A percentile compares a stretch with the other conserved stretches of the same genome.
Evolutionary conservation across 92 coral and sea anemone genomes (phyloP).

Genomic region (Montipora capitata): DNA sequence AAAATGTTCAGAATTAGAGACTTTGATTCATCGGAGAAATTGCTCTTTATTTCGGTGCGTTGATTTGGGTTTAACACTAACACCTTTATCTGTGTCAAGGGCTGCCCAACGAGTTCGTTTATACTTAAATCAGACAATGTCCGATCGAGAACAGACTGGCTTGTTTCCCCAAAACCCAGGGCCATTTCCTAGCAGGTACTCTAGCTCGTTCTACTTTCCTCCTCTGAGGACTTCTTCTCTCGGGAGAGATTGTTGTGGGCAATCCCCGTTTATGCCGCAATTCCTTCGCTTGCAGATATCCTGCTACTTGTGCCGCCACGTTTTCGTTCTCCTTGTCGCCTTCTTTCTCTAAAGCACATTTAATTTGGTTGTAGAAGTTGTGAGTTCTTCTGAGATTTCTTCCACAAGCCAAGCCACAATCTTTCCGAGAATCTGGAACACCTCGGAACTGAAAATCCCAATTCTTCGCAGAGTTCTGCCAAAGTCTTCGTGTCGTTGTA

Average conservation of each 20-base stretch:
- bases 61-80: conserved; percentile 51
- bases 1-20: neutral
- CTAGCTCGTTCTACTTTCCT: conserved; percentile 13
- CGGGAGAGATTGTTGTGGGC: conserved; percentile 37
- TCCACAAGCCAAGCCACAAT: conserved; percentile 41
- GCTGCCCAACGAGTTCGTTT: no score
- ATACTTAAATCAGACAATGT: neutral
- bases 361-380: neutral
- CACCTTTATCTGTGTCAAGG: neutral
- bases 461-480: conserved; percentile 50
- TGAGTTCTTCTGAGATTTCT: conserved; percentile 42
- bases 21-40: conserved; percentile 48
- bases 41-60: conserved; percentile 38
- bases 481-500: conserved; percentile 32
- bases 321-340: neutral
- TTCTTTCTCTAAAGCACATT: neutral
- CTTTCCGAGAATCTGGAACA: conserved; percentile 15
- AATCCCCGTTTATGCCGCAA: conserved; percentile 15
- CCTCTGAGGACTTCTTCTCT: conserved; percentile 29
- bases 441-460: conserved; percentile 3
- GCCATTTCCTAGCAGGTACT: neutral
- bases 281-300: neutral
- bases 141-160: neutral
- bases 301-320: neutral
- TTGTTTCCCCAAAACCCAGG: neutral